Evolutionary conservation across 2,888 invertebrate genomes (phyloP), one percentile per base, ranked within the genome.

Genomic region (Caenorhabditis becei): DNA sequence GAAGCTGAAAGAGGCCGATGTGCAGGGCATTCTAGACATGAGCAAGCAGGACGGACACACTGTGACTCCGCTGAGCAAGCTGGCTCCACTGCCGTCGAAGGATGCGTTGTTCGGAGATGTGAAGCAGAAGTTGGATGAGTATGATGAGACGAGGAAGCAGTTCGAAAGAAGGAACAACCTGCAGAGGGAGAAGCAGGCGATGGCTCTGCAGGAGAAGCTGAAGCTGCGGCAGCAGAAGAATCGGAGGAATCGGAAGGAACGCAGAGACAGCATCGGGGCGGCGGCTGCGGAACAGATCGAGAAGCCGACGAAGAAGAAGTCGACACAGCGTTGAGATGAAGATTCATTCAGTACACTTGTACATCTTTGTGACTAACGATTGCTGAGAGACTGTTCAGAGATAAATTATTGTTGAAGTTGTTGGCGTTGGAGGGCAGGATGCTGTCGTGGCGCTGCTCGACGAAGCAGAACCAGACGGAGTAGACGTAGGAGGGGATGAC

Each of bases 91-190:
- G 3, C 93, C 93, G 1, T 89, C 90, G 11, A 90, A 92, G 66
- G 92, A 92, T 62, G 92, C 92, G 26, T 89, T 93, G 20, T 93
- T 93, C 89, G 93, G 93, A 8, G 90, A 90, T 74, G 89, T 90
- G 10, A 88, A 87, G 65, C 87, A 89, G 77, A 89, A 88, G 66
- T 70, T 90, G 66, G 82, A 85, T 28, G 90, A 90, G 62, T 86
- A 88, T 70, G 88, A 88, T 44, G 83, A 85, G 65, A 87, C 88
- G 28, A 69, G 89, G 16, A 87, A 87, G 58, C 86, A 88, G 32
- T 85, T 90, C 59, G 87, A 88, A 56, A 82, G 87, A 26, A 61
- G 89, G 18, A 89, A 89, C 65, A 84, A 83, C 44, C 62, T 83
- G 24, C 88, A 88, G 69, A 59, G 89, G 23, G 89, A 89, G 81